phyloP scores from a whole-genome alignment of 2,888 invertebrate species.

The Stratiomys singularior region DNA sequence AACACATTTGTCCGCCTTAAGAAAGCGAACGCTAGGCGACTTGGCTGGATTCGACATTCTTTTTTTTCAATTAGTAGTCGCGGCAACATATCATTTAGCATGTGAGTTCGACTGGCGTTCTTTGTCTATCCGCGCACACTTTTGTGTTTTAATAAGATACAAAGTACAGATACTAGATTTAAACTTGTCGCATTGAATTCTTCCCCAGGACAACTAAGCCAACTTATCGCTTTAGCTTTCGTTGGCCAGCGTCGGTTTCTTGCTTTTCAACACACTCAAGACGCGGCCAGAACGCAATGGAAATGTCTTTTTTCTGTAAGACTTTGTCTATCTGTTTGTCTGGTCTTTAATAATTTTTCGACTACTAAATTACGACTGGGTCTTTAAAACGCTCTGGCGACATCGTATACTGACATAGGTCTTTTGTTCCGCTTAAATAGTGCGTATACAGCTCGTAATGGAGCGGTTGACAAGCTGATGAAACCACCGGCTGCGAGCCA shows the following conservation, averaged over 20 bases:
- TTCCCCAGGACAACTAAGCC: no score
- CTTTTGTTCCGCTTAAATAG: constrained; percentile 24
- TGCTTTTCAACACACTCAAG: no score
- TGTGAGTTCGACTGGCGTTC: neutral
- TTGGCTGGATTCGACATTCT: constrained; percentile 1
- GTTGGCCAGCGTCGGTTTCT: neutral
- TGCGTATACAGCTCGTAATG: neutral
- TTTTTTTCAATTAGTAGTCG: constrained; percentile 31
- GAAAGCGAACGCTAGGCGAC: no score
- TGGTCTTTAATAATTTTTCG: constrained; percentile 20
- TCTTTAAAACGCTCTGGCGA: constrained; percentile 26
- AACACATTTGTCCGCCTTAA: no score
- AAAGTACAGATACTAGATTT: no score
- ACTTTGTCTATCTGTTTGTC: constrained; percentile 9
- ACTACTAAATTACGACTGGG: constrained; percentile 36
- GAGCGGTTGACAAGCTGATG: neutral
- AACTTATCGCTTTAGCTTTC: constrained; percentile 11
- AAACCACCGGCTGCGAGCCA: neutral
- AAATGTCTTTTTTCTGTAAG: neutral
- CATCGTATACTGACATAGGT: neutral
- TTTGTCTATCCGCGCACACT: no score
- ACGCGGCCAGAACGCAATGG: neutral
- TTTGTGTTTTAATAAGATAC: no score
- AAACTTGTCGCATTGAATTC: no score
- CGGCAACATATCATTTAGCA: constrained; percentile 25